Base-by-base conservation (phyloP, 2,888 invertebrate species). In the Podotricha telesiphe region DNA sequence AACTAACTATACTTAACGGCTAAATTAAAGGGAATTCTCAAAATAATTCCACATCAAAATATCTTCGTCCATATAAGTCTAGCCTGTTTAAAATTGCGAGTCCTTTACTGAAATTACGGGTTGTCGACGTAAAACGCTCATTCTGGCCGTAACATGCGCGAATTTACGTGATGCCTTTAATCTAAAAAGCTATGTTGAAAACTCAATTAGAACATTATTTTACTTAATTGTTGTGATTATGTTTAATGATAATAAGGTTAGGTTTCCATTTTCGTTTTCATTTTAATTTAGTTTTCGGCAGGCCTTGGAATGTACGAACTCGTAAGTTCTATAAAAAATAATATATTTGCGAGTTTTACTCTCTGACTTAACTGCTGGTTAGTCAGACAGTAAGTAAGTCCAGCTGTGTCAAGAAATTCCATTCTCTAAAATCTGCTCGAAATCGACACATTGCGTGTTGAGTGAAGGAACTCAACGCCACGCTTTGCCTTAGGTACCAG, bases 91-190 rank as follows among this genome's bases (percentile, higher is more conserved):
- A 59, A 59, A 59, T 62, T 50, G 62, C 48, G 47, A 62, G 37
- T 48, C 62, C 62, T 28, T 47, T 19, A 53, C 40, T 66, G n/a
- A 45, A 62, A 67, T 62, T 67, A 67, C 67, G 53, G 61, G 51
- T 62, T 47, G 45, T 53, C 51, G 34, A 45, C 67, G 45, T 67
- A 59, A 61, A 47, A 66, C 65, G 58, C 42, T 59, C 66, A 42
- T 59, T 59, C 59, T 47, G 65, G 64, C 53, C 69, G 70, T 70
- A 59, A 64, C 70, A 61, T 55, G 34, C 55, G 64, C 45, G 53
- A 70, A 67, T 64, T 70, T 59, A 61, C 51, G 53, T 53, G 67
- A 67, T 64, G 59, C 17, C 42, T 67, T 65, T 70, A 64, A 65
- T 67, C 64, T 67, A 55, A 67, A 64, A 53, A 61, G 70, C 53